Conservation (phyloP, 1,140 invertebrate genomes). For the Dendroctonus ponderosae region DNA sequence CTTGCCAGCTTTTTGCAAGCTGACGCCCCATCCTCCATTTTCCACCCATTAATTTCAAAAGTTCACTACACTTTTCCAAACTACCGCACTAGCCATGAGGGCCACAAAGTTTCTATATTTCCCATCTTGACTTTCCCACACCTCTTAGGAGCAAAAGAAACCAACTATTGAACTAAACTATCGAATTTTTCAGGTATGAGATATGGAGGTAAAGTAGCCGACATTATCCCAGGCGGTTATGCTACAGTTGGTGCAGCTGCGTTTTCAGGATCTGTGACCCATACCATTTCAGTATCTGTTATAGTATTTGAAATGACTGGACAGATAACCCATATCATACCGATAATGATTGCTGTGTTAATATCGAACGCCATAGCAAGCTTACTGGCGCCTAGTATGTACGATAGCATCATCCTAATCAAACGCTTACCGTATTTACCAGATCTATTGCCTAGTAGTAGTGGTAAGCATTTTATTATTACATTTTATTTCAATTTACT, state of each 20-base stretch:
- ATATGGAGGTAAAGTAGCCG: slow-evolving; percentile 78
- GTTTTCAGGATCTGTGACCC: slow-evolving; percentile 93
- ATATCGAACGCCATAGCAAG: slow-evolving; percentile 93
- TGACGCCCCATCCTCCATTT: too few relatives aligned
- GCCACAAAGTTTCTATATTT: too few relatives aligned
- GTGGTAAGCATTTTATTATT: slow-evolving; percentile 52
- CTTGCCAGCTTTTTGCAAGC: too few relatives aligned
- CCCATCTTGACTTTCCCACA: too few relatives aligned
- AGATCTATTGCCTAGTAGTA: slow-evolving; percentile 78
- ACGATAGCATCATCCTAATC: slow-evolving; percentile 97
- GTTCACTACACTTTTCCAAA: too few relatives aligned
- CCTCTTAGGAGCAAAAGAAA: too few relatives aligned
- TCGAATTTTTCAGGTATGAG: slow-evolving; percentile 58
- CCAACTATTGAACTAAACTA: too few relatives aligned
- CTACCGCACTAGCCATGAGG: too few relatives aligned
- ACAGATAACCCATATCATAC: slow-evolving; percentile 90
- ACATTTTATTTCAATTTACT: not conserved
- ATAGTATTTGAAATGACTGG: slow-evolving; percentile 97
- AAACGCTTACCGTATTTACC: slow-evolving; percentile 97
- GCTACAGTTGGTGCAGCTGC: slow-evolving; percentile 92
- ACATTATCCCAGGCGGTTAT: slow-evolving; percentile 91
- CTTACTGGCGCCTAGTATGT: slow-evolving; percentile 91
- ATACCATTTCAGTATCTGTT: slow-evolving; percentile 96
- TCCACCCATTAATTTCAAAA: too few relatives aligned
- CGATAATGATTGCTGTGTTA: slow-evolving; percentile 93